These are phyloP conservation scores for Pyxicephalus adspersus DNA, from an alignment of 2,113 vertebrate species.

Conservation along the genomic window DNA sequence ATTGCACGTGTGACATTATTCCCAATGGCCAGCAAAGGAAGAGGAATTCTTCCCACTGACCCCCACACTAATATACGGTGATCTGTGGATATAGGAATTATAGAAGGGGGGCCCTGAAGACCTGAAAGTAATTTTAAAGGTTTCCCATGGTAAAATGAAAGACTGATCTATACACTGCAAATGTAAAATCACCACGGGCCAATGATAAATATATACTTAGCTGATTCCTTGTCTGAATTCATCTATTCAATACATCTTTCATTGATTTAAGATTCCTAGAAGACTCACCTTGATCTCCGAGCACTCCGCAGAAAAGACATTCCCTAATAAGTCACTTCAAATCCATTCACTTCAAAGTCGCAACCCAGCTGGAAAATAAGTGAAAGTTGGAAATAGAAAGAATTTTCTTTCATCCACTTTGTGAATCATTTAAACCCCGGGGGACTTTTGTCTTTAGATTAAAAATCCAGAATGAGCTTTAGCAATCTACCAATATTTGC, in stretches of 20 bases:
- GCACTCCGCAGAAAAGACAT: not conserved
- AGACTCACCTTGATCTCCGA: not conserved
- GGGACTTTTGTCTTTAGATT: not conserved
- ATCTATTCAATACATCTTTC: not conserved
- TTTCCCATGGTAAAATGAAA: too few species aligned
- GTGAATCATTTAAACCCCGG: conserved; percentile 4
- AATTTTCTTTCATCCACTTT: conserved; percentile 12
- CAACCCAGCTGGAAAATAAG: not conserved
- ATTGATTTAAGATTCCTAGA: not conserved
- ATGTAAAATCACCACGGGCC: not conserved
- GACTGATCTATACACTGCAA: not conserved
- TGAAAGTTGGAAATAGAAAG: not conserved
- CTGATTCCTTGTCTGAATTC: too few species aligned
- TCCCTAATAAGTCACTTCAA: not conserved
- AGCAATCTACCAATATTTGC: not conserved
- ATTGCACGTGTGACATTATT: too few species aligned
- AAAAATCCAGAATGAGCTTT: not conserved
- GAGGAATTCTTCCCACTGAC: too few species aligned
- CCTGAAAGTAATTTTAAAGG: too few species aligned
- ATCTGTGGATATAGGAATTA: too few species aligned
- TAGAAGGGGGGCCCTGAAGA: too few species aligned
- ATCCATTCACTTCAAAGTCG: not conserved
- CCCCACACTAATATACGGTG: too few species aligned
- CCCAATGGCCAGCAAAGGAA: too few species aligned
- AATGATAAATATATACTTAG: not conserved